phyloP scores from a whole-genome alignment of 1,140 invertebrate species.

The Agrilus planipennis region DNA sequence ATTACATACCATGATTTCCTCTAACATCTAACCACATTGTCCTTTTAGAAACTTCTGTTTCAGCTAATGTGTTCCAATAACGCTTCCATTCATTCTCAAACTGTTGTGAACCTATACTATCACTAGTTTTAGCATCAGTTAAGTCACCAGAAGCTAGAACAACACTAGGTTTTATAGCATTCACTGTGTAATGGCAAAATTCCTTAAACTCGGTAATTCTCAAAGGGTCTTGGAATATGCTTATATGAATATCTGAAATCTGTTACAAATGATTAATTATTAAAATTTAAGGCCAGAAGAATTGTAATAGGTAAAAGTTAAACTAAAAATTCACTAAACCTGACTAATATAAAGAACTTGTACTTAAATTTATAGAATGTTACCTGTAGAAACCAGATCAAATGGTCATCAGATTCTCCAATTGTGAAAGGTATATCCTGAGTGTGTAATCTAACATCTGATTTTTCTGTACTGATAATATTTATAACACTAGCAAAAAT shows the following conservation, averaged over 20 bases:
- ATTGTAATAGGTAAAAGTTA: conserved; percentile 2
- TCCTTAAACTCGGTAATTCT: conserved; percentile 66
- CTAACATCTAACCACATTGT: conserved; percentile 83
- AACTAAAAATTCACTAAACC: conserved; percentile 6
- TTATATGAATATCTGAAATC: conserved; percentile 85
- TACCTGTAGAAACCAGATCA: conserved; percentile 71
- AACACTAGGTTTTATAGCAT: conserved; percentile 62
- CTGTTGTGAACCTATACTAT: conserved; percentile 73
- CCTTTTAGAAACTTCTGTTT: conserved; percentile 52
- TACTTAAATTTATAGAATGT: conserved; percentile 14
- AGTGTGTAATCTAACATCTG: conserved; percentile 7
- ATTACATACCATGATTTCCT: conserved; percentile 80
- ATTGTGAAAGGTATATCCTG: background rate
- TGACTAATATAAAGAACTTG: background rate
- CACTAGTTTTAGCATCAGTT: conserved; percentile 73
- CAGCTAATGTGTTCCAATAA: conserved; percentile 61
- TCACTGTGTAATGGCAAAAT: conserved; percentile 67
- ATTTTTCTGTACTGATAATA: conserved; percentile 37
- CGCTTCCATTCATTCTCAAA: conserved; percentile 73
- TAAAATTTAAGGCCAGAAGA: conserved; percentile 8
- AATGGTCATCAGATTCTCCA: conserved; percentile 40
- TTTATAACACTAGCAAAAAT: conserved; percentile 43
- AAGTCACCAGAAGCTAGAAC: conserved; percentile 81
- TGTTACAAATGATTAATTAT: conserved; percentile 33
- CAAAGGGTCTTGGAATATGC: conserved; percentile 64